Base-by-base conservation (phyloP, 1,140 invertebrate genomes). In the Lasioglossum baleicum region DNA sequence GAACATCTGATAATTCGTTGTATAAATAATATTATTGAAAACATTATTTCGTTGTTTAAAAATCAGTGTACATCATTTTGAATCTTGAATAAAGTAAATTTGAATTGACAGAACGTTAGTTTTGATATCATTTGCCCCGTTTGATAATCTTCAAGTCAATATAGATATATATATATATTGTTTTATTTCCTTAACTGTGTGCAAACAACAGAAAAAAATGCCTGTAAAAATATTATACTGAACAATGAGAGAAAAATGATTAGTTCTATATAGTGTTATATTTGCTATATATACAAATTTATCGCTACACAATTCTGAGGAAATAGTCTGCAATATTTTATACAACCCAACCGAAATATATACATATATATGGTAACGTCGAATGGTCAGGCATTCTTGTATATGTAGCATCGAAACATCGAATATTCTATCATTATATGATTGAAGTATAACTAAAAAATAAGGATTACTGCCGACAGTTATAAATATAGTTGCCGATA, bases 381-480 rank as follows among this genome's bases (percentile, higher is more conserved):
- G 74, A 68, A 68, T 48, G 58, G 44, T 67, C 17, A 68, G 7
- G 40, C 42, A 3, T 67, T 44, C 10, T 35, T 60, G 22, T 42
- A 48, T 42, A 48, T 11, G 22, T 48, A 58, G 6, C 3, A 60
- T 42, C 17, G 17, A 17, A 60, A 44, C 6, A 8, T 22, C 17
- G 17, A 75, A 60, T 68, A 48, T 42, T 68, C 68, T 75, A 20
- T 35, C 56, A 60, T 7, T 56, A 68, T 75, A 60, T 68, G 13
- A 22, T 60, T 60, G 58, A 56, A n/a, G 15, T 42, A 75, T n/a
- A 75, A 35, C 53, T 60, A 20, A 60, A 60, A 0, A 58, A 48
- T 58, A 40, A 42, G 0, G 58, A 75, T 68, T 68, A 48, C 51
- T 44, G 68, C 58, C 11, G 35, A 35, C 42, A 58, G 31, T 1